Evolutionary conservation across 2,797 vertebrate genomes (phyloP).

Genomic region (Paramormyrops hopkinsi): DNA sequence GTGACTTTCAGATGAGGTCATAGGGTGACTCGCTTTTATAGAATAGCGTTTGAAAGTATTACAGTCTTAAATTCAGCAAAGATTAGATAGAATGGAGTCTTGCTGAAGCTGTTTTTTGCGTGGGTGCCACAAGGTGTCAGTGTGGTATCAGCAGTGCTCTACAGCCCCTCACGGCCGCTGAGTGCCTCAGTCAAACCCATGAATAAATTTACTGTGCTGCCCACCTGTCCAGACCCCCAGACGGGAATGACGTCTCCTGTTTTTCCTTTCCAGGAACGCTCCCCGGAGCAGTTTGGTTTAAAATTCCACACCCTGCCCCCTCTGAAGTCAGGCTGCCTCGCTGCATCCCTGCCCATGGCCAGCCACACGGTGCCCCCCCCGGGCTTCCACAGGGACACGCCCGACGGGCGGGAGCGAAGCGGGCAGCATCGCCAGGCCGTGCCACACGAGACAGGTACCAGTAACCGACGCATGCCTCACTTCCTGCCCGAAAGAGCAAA

Average conservation of each 20-base stretch:
- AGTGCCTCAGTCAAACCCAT: neutral
- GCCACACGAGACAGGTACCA: conserved; percentile 12
- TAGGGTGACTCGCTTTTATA: neutral
- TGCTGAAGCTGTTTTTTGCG: neutral
- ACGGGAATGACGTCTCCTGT: neutral
- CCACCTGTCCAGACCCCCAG: neutral
- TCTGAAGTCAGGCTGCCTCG: conserved; percentile 44
- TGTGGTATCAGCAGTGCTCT: neutral
- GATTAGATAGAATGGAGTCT: neutral
- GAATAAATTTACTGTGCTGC: neutral
- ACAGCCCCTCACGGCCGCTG: neutral
- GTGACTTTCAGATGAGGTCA: neutral
- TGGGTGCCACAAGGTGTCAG: conserved; percentile 14
- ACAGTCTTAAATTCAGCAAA: neutral
- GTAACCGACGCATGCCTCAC: no score
- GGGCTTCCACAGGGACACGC: conserved; percentile 39
- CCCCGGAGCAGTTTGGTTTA: conserved; percentile 64
- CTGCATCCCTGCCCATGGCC: conserved; percentile 40
- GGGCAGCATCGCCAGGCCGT: conserved; percentile 36
- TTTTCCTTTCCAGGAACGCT: conserved; percentile 62
- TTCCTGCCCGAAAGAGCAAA: neutral
- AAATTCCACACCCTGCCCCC: conserved; percentile 64
- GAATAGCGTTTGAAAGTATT: neutral
- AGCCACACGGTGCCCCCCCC: conserved; percentile 49
- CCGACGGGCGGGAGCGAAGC: conserved; percentile 45